These are phyloP conservation scores for Cheilosia soror DNA, from an alignment of 2,888 invertebrate species.

Conservation along the genomic window DNA sequence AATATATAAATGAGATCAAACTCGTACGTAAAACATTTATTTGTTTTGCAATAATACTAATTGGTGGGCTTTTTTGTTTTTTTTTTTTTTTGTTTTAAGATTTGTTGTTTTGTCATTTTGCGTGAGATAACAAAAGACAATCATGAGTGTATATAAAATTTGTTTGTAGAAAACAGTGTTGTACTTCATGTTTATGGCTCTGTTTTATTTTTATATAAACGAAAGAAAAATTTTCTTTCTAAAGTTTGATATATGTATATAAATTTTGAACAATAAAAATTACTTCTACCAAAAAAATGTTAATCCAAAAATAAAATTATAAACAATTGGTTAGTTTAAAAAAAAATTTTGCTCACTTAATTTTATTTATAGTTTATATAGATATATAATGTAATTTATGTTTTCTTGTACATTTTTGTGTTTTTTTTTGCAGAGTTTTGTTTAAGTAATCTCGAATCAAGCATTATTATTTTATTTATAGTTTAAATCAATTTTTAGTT, in stretches of 20 bases:
- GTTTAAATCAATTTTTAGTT: constrained; percentile 38
- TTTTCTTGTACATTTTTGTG: constrained; percentile 63
- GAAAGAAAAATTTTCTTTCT: constrained; percentile 1
- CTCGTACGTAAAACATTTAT: constrained; percentile 73
- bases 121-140: background rate
- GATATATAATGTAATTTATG: constrained; percentile 56
- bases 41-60: constrained; percentile 75
- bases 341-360: constrained; percentile 37
- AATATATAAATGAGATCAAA: constrained; percentile 75
- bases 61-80: constrained; percentile 69
- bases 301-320: constrained; percentile 45
- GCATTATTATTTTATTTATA: constrained; percentile 76
- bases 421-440: constrained; percentile 8
- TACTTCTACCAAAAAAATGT: constrained; percentile 12
- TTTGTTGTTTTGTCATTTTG: constrained; percentile 32
- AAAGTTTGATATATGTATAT: constrained; percentile 1
- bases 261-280: constrained; percentile 43
- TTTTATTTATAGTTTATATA: constrained; percentile 52
- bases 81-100: constrained; percentile 36
- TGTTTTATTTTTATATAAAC: constrained; percentile 64
- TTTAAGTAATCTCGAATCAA: constrained; percentile 79
- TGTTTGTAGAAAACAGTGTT: constrained; percentile 50
- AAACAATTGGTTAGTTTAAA: constrained; percentile 38
- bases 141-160: constrained; percentile 21
- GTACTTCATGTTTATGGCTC: constrained; percentile 75